phyloP scores from a whole-genome alignment of 2,888 invertebrate genomes.

The Thyatira batis region DNA sequence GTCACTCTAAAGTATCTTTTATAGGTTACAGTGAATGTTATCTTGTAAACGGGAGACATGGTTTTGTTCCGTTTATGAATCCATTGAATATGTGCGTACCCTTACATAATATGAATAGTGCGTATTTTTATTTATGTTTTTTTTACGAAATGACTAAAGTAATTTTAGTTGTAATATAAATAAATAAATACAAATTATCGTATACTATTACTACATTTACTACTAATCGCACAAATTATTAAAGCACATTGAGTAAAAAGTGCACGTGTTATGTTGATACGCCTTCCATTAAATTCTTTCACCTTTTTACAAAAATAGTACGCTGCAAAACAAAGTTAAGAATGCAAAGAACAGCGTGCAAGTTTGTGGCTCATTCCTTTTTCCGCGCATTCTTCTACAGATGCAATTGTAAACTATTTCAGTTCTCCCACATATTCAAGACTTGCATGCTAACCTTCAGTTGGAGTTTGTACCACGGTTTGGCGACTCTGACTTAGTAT shows the following conservation, averaged over 20 bases:
- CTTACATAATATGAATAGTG: neutral
- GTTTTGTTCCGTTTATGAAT: neutral
- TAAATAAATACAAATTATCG: too few relatives aligned
- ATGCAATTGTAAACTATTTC: constrained; percentile 5
- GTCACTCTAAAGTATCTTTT: constrained; percentile 17
- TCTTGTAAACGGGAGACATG: neutral
- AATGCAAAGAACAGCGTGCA: constrained; percentile 1
- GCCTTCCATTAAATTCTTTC: neutral
- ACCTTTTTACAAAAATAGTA: neutral
- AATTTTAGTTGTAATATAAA: too few relatives aligned
- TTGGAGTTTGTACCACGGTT: constrained; percentile 49
- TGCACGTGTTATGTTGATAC: neutral
- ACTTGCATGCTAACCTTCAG: constrained; percentile 19
- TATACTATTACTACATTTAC: too few relatives aligned
- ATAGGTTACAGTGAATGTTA: neutral
- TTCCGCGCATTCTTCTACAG: constrained; percentile 36
- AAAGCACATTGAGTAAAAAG: neutral
- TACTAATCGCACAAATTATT: neutral
- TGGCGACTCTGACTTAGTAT: constrained; percentile 62
- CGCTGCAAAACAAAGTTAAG: neutral
- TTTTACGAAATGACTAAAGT: too few relatives aligned
- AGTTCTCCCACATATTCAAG: constrained; percentile 15
- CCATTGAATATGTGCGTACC: neutral
- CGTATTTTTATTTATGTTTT: too few relatives aligned
- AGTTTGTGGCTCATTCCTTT: constrained; percentile 14